Evolutionary conservation across 2,113 vertebrate genomes (phyloP).

Genomic region (Anser brachyrhynchus): DNA sequence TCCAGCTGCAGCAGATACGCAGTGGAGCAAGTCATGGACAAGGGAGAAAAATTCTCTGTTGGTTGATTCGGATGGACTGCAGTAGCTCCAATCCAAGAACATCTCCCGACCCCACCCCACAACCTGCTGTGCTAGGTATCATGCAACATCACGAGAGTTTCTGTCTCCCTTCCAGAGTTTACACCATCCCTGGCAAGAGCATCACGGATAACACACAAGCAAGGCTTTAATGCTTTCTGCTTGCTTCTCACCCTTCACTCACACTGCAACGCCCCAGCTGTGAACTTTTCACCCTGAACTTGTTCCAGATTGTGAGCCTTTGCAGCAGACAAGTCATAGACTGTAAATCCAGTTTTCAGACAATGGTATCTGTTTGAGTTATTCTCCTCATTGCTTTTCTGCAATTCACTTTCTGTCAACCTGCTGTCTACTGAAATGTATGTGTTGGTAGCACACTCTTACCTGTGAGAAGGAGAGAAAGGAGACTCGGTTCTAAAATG

Average conservation of each 20-base stretch:
- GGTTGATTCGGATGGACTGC: fast-evolving
- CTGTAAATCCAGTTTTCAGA: neutral
- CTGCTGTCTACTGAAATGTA: neutral
- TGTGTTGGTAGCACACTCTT: fast-evolving
- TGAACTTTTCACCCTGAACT: conserved; percentile 11
- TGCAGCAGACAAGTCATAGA: neutral
- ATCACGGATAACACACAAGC: neutral
- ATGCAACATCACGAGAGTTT: neutral
- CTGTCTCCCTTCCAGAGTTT: neutral
- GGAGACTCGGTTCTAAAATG: neutral
- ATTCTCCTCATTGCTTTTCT: neutral
- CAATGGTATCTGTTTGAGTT: neutral
- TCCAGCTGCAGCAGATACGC: neutral
- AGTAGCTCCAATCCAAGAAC: neutral
- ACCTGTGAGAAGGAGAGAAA: neutral
- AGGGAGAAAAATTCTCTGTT: neutral
- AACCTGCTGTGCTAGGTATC: neutral
- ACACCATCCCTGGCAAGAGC: neutral
- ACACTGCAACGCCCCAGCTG: neutral
- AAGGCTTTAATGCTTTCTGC: neutral
- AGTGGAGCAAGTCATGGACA: neutral
- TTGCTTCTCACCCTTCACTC: neutral
- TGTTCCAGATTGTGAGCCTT: neutral
- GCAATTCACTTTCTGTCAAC: neutral
- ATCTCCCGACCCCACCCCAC: neutral